Conservation (phyloP, 2,888 invertebrate genomes). For the Pseudanteris insignis region DNA sequence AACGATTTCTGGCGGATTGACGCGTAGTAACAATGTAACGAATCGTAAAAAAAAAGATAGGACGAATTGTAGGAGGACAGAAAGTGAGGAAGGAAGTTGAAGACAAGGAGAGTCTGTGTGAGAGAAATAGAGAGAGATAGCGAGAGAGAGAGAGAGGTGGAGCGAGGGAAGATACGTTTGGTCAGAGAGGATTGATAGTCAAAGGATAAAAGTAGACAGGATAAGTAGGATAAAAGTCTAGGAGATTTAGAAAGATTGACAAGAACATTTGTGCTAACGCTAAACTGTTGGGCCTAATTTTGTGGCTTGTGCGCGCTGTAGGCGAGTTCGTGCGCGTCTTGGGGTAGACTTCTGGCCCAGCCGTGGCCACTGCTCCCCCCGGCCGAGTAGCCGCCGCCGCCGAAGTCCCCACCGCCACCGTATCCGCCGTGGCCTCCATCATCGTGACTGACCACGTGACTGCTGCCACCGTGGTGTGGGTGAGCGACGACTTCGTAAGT, state of each 20-base stretch:
- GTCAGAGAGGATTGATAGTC: slow-evolving; percentile 20
- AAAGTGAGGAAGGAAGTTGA: not conserved
- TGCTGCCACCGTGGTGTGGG: slow-evolving; percentile 72
- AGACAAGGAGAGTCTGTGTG: too few species aligned
- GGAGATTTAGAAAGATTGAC: slow-evolving; percentile 30
- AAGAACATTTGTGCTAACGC: slow-evolving; percentile 46
- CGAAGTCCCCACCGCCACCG: slow-evolving; percentile 69
- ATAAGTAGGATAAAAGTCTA: slow-evolving; percentile 26
- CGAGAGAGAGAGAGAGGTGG: not conserved
- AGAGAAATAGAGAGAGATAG: slow-evolving; percentile 8
- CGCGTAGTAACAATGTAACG: too few species aligned
- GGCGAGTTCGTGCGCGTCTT: slow-evolving; percentile 71
- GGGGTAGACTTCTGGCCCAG: slow-evolving; percentile 70
- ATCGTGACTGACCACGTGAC: slow-evolving; percentile 71
- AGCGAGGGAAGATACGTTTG: slow-evolving; percentile 5
- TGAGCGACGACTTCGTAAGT: slow-evolving; percentile 82
- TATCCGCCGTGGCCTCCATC: slow-evolving; percentile 70
- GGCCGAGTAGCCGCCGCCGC: slow-evolving; percentile 70
- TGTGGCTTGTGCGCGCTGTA: slow-evolving; percentile 76
- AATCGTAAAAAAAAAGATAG: too few species aligned
- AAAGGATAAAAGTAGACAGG: slow-evolving; percentile 30
- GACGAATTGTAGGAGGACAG: too few species aligned
- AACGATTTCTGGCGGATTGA: too few species aligned
- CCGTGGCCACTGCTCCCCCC: slow-evolving; percentile 66
- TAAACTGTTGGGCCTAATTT: slow-evolving; percentile 56